Percentiles rank a stretch among this genome's conserved stretches.
phyloP scores from a whole-genome alignment of 2,888 invertebrate species.

The Phania funesta region DNA sequence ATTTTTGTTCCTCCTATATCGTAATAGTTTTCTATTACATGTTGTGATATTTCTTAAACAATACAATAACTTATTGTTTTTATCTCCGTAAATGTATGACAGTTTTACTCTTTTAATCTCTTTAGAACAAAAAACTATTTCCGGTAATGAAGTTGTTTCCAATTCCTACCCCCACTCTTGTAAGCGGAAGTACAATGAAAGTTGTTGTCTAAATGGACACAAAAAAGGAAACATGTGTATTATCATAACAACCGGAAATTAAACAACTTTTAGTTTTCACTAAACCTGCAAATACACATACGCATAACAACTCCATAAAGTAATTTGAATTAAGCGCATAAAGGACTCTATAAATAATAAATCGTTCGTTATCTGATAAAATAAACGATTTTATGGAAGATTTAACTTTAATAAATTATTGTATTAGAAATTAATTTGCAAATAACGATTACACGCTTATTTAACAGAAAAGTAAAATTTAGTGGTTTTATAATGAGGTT shows the following conservation, averaged over 20 bases:
- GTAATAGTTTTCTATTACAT: not conserved
- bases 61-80: not conserved
- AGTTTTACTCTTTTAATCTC: slow-evolving; percentile 22
- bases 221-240: slow-evolving; percentile 57
- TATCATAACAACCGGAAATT: slow-evolving; percentile 60
- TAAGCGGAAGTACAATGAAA: slow-evolving; percentile 44
- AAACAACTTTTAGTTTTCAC: slow-evolving; percentile 57
- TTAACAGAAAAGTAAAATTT: no score
- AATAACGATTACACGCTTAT: no score
- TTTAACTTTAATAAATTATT: no score
- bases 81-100: slow-evolving; percentile 8
- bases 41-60: not conserved
- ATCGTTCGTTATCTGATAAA: no score
- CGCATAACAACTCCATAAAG: not conserved
- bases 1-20: no score
- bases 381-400: no score
- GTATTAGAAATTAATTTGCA: no score
- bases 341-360: not conserved
- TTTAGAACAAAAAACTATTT: slow-evolving; percentile 8
- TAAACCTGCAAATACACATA: slow-evolving; percentile 25
- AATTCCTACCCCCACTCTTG: not conserved
- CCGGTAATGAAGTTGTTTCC: slow-evolving; percentile 10
- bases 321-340: not conserved
- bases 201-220: slow-evolving; percentile 39
- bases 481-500: no score